Evolutionary conservation across 1,140 invertebrate genomes (phyloP), one percentile per base, ranked within the genome.

Genomic region (Reticulitermes speratus): DNA sequence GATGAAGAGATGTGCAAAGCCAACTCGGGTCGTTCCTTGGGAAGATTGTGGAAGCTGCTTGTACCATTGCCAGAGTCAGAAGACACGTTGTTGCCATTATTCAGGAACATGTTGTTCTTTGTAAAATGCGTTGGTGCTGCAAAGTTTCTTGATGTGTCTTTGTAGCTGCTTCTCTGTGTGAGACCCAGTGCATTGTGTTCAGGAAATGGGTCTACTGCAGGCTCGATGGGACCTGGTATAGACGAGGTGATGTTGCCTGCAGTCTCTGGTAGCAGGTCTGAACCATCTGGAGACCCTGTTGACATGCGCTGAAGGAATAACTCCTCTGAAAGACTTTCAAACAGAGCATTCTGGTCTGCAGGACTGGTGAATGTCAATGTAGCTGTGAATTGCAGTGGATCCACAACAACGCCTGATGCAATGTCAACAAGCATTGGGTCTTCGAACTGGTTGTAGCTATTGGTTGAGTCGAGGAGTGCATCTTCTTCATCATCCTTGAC

Each of bases 351-450:
- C 88, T 96, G 95, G 90, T 97, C 96, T 25, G 95, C 94, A 3
- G 95, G 94, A 32, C 94, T 94, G 82, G 94, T 95, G 88, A 97
- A 96, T 81, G 96, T 96, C 38, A 97, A 89, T 0, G 95, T 96
- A 0, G 95, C 95, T 9, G 96, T 96, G 89, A 97, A 96, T 89
- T 96, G 96, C 25, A 96, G 91, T 1, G 95, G 96, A 90, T 97
- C 96, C 11, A 95, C 95, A 0, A 96, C 95, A 23, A 94, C 93
- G 9, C 94, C 95, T 0, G 94, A 94, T 0, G 94, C 95, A 25
- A 94, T 93, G 89, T 97, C 96, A 0, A 96, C 95, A 92, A 97
- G 96, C 92, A 96, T 96, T 1, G 94, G 94, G 82, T 96, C 95
- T 88, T 94, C 94, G 88, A 95, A 95, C 87, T 95, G 95, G 52